Conservation (phyloP, 2,113 vertebrate species). For the Actenoides hombroni region DNA sequence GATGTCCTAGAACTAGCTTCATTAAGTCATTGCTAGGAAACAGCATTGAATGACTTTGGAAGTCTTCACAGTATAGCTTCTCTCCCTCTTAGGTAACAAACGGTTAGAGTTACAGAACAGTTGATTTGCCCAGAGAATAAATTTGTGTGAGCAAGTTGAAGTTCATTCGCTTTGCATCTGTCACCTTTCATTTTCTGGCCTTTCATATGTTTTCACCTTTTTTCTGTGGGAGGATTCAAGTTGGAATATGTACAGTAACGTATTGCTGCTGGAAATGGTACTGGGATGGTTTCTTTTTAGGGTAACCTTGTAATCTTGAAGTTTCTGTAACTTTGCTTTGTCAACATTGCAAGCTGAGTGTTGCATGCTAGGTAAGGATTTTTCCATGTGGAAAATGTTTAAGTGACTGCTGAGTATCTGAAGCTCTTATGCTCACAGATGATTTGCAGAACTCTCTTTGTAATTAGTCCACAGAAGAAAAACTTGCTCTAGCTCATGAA, state of each 20-base stretch:
- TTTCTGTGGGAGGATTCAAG: neutral
- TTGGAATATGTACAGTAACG: neutral
- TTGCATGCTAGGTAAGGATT: neutral
- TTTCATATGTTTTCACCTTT: neutral
- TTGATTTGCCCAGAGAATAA: neutral
- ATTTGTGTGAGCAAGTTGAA: neutral
- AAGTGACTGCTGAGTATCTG: neutral
- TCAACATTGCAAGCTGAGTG: neutral
- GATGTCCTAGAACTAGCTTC: neutral
- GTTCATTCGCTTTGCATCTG: neutral
- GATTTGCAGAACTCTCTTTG: constrained; percentile 29
- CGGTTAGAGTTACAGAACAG: neutral
- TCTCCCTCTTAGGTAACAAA: neutral
- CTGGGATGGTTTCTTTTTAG: neutral
- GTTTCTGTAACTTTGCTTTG: neutral
- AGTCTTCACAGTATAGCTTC: neutral
- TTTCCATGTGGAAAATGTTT: neutral
- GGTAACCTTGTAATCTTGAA: neutral
- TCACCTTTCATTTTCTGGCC: neutral
- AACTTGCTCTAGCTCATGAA: constrained; percentile 87
- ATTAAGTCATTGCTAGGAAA: neutral
- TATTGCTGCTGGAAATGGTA: neutral
- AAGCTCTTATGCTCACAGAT: neutral
- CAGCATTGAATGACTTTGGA: neutral
- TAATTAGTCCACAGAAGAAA: constrained; percentile 86